These are phyloP conservation scores for Drepana falcataria DNA, from an alignment of 2,888 invertebrate genomes.

Conservation along the genomic window DNA sequence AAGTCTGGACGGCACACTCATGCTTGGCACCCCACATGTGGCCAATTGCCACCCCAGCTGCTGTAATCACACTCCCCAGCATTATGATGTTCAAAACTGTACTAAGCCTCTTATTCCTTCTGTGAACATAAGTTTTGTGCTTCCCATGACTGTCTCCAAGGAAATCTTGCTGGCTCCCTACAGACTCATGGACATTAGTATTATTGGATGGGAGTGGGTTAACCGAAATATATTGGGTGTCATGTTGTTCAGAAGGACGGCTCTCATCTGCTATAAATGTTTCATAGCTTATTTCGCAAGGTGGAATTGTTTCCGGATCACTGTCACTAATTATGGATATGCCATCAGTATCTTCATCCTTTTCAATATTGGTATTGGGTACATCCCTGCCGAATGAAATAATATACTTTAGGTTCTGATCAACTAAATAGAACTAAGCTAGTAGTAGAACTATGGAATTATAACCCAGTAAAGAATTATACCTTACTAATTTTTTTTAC, in stretches of 20 bases:
- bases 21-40: slow-evolving; percentile 74
- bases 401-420: neutral
- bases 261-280: slow-evolving; percentile 31
- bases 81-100: slow-evolving; percentile 69
- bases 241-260: slow-evolving; percentile 30
- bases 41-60: slow-evolving; percentile 70
- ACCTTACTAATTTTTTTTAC: too few relatives aligned
- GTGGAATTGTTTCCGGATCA: slow-evolving; percentile 51
- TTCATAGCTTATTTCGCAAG: slow-evolving; percentile 41
- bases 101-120: slow-evolving; percentile 67
- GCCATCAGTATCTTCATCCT: slow-evolving; percentile 74
- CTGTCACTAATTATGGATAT: slow-evolving; percentile 74
- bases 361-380: slow-evolving; percentile 40
- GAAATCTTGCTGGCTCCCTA: slow-evolving; percentile 47
- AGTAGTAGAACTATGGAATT: too few relatives aligned
- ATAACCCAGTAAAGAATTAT: too few relatives aligned
- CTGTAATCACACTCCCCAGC: slow-evolving; percentile 70
- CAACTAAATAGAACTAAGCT: too few relatives aligned
- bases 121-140: slow-evolving; percentile 70
- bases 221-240: slow-evolving; percentile 32
- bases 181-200: slow-evolving; percentile 33
- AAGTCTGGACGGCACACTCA: slow-evolving; percentile 54
- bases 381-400: slow-evolving; percentile 31
- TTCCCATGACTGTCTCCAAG: slow-evolving; percentile 49
- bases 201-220: slow-evolving; percentile 30